Conservation (phyloP, 2,888 invertebrate species). For the Acanthosepion pharaonis region DNA sequence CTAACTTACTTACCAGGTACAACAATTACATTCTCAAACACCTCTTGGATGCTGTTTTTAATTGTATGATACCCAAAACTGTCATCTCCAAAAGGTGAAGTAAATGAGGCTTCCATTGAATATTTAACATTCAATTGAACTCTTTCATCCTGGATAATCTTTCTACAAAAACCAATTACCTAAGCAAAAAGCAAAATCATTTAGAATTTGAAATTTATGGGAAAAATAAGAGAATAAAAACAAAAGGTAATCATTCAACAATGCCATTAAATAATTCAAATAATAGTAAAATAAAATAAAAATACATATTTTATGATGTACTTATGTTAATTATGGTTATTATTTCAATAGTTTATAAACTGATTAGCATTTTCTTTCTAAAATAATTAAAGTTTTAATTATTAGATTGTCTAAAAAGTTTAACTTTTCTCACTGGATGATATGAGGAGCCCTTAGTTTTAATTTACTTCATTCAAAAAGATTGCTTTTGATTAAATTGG, state of each 20-base stretch:
- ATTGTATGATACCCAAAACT: constrained; percentile 75
- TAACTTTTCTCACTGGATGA: too few relatives aligned
- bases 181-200: constrained; percentile 51
- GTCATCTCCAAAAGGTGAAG: constrained; percentile 73
- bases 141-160: constrained; percentile 71
- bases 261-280: too few relatives aligned
- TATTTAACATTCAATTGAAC: constrained; percentile 70
- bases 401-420: too few relatives aligned
- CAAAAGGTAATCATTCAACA: neutral
- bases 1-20: constrained; percentile 74
- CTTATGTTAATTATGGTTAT: too few relatives aligned
- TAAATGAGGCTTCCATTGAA: constrained; percentile 72
- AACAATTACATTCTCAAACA: constrained; percentile 73
- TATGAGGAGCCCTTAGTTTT: too few relatives aligned
- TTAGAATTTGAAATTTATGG: neutral
- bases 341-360: too few relatives aligned
- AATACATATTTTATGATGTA: too few relatives aligned
- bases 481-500: too few relatives aligned
- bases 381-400: too few relatives aligned
- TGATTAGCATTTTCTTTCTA: too few relatives aligned
- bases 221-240: neutral
- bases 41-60: constrained; percentile 74
- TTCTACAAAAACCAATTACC: constrained; percentile 70
- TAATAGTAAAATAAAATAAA: too few relatives aligned
- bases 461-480: too few relatives aligned